phyloP scores from a whole-genome alignment of 2,888 invertebrate species.

The Lottia gigantea region DNA sequence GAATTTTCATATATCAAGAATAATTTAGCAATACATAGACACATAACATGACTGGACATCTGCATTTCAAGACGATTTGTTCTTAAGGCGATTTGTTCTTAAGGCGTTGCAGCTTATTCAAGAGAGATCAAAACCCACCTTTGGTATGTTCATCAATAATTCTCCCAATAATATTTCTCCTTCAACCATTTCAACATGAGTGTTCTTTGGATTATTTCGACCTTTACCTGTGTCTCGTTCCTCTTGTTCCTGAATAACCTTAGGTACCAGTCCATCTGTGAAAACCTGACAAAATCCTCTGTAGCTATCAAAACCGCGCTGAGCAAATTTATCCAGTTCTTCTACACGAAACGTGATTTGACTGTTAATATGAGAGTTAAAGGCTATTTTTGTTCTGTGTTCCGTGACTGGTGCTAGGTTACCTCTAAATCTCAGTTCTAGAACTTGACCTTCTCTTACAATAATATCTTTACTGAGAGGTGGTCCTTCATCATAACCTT shows the following conservation, averaged over 20 bases:
- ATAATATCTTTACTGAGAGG: constrained; percentile 46
- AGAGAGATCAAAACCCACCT: constrained; percentile 38
- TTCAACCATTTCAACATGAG: constrained; percentile 38
- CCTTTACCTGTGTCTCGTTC: constrained; percentile 21
- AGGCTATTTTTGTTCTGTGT: constrained; percentile 39
- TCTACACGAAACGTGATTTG: constrained; percentile 44
- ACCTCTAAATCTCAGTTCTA: constrained; percentile 58
- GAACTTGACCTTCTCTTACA: constrained; percentile 58
- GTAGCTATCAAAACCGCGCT: constrained; percentile 58
- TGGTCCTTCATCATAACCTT: constrained; percentile 57
- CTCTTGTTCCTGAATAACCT: constrained; percentile 26
- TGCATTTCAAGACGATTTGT: too few species aligned
- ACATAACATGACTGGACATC: too few species aligned
- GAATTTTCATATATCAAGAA: too few species aligned
- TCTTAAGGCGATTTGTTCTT: too few species aligned
- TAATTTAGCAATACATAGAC: too few species aligned
- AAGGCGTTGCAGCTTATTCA: too few species aligned
- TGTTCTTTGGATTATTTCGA: constrained; percentile 26
- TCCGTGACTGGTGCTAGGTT: constrained; percentile 44
- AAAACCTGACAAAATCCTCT: constrained; percentile 62
- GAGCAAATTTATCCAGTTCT: constrained; percentile 60
- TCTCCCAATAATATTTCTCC: constrained; percentile 50
- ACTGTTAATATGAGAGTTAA: constrained; percentile 53
- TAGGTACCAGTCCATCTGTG: constrained; percentile 42
- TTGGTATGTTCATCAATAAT: constrained; percentile 57